Evolutionary conservation across 37 sponge, comb jelly and placozoan species (phyloP).

Genomic region (Cladorhizidae sp.): DNA sequence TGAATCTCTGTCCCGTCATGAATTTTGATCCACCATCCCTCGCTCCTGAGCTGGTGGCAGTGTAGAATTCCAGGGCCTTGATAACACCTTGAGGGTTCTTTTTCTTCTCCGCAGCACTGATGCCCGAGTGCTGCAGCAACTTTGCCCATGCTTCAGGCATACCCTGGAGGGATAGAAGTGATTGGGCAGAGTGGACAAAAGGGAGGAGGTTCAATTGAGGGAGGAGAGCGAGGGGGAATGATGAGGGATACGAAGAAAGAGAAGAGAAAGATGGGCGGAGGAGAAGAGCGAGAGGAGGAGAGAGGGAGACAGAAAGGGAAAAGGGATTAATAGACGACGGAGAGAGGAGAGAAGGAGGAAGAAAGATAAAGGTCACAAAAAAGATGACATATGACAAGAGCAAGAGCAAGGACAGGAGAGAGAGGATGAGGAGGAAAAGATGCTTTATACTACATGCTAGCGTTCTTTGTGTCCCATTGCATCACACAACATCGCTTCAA

Average conservation of each 20-base stretch:
- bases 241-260: constrained; percentile 50
- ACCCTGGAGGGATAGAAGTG: constrained; percentile 37
- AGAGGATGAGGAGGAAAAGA: too few relatives aligned
- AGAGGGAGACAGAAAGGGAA: background rate
- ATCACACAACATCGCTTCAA: too few relatives aligned
- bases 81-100: constrained; percentile 91
- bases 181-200: background rate
- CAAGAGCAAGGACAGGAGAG: too few relatives aligned
- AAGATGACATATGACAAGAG: too few relatives aligned
- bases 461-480: too few relatives aligned
- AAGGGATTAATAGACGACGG: too few relatives aligned
- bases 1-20: constrained; percentile 76
- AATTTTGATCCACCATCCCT: constrained; percentile 66
- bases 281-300: background rate
- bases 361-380: too few relatives aligned
- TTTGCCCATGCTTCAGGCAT: constrained; percentile 95
- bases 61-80: constrained; percentile 89
- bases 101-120: constrained; percentile 75
- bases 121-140: constrained; percentile 84
- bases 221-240: constrained; percentile 10
- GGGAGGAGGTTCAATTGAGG: constrained; percentile 42
- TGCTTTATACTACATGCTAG: too few relatives aligned
- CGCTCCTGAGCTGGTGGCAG: constrained; percentile 34
- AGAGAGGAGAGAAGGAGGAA: too few relatives aligned
- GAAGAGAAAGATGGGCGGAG: background rate